A percentile compares a stretch with the other conserved stretches of the same genome.
Evolutionary conservation across 2,113 vertebrate species (phyloP).

Genomic region (Arenaria interpres): DNA sequence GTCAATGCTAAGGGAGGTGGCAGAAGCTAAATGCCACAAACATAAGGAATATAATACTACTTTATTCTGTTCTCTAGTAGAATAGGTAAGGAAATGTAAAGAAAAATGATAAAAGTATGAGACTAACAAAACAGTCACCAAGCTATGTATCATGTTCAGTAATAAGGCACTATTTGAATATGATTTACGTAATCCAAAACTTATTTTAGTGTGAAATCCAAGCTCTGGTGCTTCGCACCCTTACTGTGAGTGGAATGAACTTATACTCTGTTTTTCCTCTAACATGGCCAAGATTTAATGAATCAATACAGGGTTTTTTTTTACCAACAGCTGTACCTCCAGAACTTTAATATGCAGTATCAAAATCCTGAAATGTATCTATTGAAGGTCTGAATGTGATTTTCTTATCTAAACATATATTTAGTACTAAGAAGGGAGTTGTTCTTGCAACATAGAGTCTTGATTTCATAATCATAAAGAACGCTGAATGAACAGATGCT

Average conservation of each 20-base stretch:
- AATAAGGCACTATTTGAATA: background rate
- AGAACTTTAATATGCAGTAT: background rate
- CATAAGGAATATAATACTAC: background rate
- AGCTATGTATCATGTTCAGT: background rate
- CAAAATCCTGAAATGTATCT: background rate
- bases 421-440: background rate
- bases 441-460: background rate
- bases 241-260: background rate
- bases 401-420: background rate
- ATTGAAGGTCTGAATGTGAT: background rate
- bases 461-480: background rate
- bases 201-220: background rate
- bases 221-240: background rate
- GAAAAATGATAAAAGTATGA: background rate
- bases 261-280: background rate
- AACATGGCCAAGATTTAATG: background rate
- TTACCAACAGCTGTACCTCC: background rate
- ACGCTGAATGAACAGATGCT: background rate
- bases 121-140: background rate
- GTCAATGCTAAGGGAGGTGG: fast-evolving
- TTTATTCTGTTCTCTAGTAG: background rate
- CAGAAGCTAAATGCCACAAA: background rate
- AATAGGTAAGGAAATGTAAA: background rate
- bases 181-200: background rate
- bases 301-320: background rate